These are phyloP conservation scores for Paradisaea rubra DNA, from an alignment of 2,113 vertebrate species.

Conservation along the genomic window DNA sequence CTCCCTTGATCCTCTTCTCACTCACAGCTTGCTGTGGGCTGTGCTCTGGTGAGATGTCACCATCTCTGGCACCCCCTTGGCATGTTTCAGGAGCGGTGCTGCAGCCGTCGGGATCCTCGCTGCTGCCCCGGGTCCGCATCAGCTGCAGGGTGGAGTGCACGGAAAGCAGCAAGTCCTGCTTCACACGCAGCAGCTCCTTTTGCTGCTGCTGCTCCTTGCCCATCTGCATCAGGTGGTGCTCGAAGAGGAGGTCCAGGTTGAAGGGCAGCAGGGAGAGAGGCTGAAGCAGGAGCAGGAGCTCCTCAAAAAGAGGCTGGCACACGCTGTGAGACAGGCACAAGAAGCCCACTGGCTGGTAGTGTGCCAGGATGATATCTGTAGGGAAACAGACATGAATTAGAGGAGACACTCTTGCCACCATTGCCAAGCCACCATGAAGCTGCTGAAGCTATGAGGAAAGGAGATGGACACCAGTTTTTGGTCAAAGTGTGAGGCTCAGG, in stretches of 20 bases:
- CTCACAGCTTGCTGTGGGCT: background rate
- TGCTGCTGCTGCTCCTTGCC: slow-evolving; percentile 85
- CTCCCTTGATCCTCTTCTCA: slow-evolving; percentile 63
- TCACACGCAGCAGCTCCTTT: slow-evolving; percentile 87
- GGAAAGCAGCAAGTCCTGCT: slow-evolving; percentile 80
- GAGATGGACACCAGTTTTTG: background rate
- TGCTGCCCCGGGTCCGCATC: slow-evolving; percentile 76
- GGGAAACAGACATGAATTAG: background rate
- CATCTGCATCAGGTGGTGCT: slow-evolving; percentile 85
- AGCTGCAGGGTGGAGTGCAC: slow-evolving; percentile 90
- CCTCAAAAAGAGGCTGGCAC: slow-evolving; percentile 86
- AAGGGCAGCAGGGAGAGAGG: slow-evolving; percentile 94
- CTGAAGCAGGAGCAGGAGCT: slow-evolving; percentile 92
- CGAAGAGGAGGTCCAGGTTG: slow-evolving; percentile 90
- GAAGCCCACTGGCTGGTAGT: slow-evolving; percentile 90
- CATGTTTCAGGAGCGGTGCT: background rate
- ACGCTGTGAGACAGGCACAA: slow-evolving; percentile 82
- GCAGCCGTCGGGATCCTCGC: background rate
- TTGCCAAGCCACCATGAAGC: background rate
- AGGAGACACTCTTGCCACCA: background rate
- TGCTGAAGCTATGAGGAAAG: background rate
- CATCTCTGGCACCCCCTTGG: background rate
- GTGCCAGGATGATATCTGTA: slow-evolving; percentile 85
- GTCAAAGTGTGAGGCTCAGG: background rate
- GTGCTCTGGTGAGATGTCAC: background rate